These are phyloP conservation scores for Nicator chloris DNA, from an alignment of 2,113 vertebrate species.

Conservation along the genomic window DNA sequence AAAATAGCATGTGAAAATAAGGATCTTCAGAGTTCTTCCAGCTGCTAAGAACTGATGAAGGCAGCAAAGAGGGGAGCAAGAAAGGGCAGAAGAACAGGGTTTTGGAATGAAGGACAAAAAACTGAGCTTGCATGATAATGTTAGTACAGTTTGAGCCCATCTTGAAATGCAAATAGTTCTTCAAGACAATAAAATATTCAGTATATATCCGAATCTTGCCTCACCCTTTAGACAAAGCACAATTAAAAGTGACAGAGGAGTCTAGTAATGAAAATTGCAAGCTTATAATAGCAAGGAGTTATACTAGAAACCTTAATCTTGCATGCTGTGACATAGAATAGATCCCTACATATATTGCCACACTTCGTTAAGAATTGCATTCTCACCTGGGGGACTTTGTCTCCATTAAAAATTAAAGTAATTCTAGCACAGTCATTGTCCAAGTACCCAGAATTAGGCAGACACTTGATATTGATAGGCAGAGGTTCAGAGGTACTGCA, in stretches of 20 bases:
- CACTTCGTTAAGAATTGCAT: neutral
- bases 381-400: constrained; percentile 89
- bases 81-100: neutral
- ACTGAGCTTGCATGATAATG: neutral
- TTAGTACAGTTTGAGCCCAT: neutral
- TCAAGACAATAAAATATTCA: neutral
- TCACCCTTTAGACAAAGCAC: neutral
- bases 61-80: neutral
- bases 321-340: neutral
- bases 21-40: neutral
- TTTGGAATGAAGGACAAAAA: neutral
- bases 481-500: constrained; percentile 77
- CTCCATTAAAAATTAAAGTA: constrained; percentile 84
- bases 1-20: neutral
- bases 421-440: constrained; percentile 90
- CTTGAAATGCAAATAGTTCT: neutral
- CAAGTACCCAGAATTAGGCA: constrained; percentile 81
- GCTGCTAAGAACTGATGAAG: neutral
- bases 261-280: neutral
- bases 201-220: neutral
- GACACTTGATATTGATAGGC: constrained; percentile 77
- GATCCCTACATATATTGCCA: neutral
- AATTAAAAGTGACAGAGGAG: neutral
- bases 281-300: neutral
- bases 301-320: neutral